These are phyloP conservation scores for Malacoctenus gilli DNA, from an alignment of 2,797 vertebrate species.

Conservation along the genomic window DNA sequence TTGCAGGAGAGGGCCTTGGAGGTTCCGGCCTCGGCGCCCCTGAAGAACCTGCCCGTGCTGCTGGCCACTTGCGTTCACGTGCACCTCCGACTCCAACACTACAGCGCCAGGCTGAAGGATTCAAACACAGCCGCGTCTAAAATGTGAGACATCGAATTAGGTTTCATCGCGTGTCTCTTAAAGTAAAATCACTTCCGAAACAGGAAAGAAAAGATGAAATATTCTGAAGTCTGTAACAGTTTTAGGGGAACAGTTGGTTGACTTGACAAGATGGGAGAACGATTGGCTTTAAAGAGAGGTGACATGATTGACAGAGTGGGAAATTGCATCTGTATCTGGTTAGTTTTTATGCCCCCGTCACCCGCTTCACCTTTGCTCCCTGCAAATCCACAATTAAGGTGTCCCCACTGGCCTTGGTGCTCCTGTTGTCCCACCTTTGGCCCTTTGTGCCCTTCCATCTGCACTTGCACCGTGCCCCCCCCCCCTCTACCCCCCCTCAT, in stretches of 20 bases:
- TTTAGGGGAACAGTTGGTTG: background rate
- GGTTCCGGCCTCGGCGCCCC: slow-evolving; percentile 83
- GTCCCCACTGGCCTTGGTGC: slow-evolving; percentile 45
- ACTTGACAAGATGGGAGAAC: slow-evolving; percentile 18
- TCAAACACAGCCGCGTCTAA: slow-evolving; percentile 66
- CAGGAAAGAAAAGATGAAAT: slow-evolving; percentile 8
- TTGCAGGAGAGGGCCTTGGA: slow-evolving; percentile 86
- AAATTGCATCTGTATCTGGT: slow-evolving; percentile 79
- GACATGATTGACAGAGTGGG: slow-evolving; percentile 84
- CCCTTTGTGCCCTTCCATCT: slow-evolving; percentile 52
- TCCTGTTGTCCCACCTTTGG: slow-evolving; percentile 63
- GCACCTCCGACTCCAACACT: slow-evolving; percentile 82
- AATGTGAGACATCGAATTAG: slow-evolving; percentile 81
- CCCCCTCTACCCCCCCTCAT: too few relatives aligned
- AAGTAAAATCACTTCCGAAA: slow-evolving; percentile 7
- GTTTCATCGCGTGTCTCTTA: too few relatives aligned
- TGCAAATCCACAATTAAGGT: slow-evolving; percentile 61
- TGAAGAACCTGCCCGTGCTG: slow-evolving; percentile 82
- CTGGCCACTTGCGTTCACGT: slow-evolving; percentile 86
- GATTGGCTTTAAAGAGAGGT: slow-evolving; percentile 11
- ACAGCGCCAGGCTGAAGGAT: slow-evolving; percentile 84
- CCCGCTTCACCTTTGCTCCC: slow-evolving; percentile 66
- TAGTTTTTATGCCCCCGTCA: slow-evolving; percentile 75
- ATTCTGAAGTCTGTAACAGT: background rate
- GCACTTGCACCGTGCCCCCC: slow-evolving; percentile 59